Evolutionary conservation across 1,140 invertebrate species (phyloP), one percentile per base, ranked within the genome.

Genomic region (Holotrichia oblita): DNA sequence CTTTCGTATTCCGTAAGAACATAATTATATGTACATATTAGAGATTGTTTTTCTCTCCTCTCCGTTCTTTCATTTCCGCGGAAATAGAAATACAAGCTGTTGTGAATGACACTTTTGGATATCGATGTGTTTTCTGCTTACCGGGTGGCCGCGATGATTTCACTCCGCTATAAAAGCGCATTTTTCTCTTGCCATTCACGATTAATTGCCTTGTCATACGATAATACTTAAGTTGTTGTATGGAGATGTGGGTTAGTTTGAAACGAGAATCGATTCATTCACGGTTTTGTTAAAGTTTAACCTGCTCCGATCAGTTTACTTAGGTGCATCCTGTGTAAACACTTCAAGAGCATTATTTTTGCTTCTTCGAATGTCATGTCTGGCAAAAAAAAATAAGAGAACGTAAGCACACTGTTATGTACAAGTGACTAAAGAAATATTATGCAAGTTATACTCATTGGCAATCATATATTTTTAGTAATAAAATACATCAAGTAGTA

Each of bases 181-280:
- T 69, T 69, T 69, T 69, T 69, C 27, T 69, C 22, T 69, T 22
- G 20, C 61, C 61, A 27, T 69, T 69, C 20, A 22, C 8, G 61
- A 69, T 12, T 69, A 69, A 69, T 69, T 34, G 14, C 61, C 61
- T 69, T 27, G 61, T 69, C 61, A 24, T 27, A 34, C 20, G 7
- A 27, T 34, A 22, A n/a, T 14, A 8, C 27, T 27, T 9, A 69
- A 27, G 20, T 9, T 69, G 22, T 69, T 14, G 61, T 69, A 69
- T 69, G 22, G 61, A 12, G 10, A 69, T 69, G 27, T 69, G 22
- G 22, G 61, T 69, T 69, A 69, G 27, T 34, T 22, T 9, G 61
- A 27, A 69, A 69, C 22, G 61, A 69, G 61, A 34, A 7, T 69
- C 27, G 61, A 27, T 69, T 69, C 61, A 69, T 27, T 34, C 61